Base-by-base conservation (phyloP, 1,140 invertebrate species). In the Parasteatoda tepidariorum region DNA sequence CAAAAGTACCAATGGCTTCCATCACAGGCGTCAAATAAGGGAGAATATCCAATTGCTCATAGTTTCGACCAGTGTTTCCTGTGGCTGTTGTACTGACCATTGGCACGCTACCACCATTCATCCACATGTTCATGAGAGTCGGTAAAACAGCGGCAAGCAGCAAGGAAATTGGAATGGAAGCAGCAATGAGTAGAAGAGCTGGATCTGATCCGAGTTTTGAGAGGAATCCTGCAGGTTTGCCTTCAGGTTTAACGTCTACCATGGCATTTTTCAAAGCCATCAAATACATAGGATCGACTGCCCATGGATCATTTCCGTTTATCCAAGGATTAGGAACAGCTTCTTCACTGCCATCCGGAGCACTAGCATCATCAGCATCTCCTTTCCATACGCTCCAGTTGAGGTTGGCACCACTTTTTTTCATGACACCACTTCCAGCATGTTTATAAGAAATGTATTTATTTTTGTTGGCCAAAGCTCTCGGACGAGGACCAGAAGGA, bases 321-420 rank as follows among this genome's bases (percentile, higher is more conserved):
- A 33, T 33, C 78, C 78, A 82, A 4, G 41, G 61, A 4, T 31
- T 18, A 18, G 22, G 24, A 3, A 41, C 66, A 15, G 66, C 66
- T 26, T 71, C 78, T 0, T 71, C 67, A 13, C 57, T 71, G 7
- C 28, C 57, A 1, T 71, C 67, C 11, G 68, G 64, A 9, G 15
- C 75, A 41, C 76, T 57, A 33, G 61, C 41, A 11, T 34, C 57
- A 6, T 26, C 57, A 9, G 67, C 76, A 11, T 82, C 78, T 0
- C 78, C 78, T 30, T 82, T 82, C 78, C 78, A 82, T 3, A 70
- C 78, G 11, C 67, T 82, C 78, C 78, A 82, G 33, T 82, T 82
- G 9, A 82, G 48, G 48, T 82, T 82, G 22, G 66, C 54, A 48
- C 78, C 78, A 31, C 78, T 82, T 33, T 82, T 82, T 26, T 82